Evolutionary conservation across 2,888 invertebrate genomes (phyloP).

Genomic region (Synanthedon andrenaeformis): DNA sequence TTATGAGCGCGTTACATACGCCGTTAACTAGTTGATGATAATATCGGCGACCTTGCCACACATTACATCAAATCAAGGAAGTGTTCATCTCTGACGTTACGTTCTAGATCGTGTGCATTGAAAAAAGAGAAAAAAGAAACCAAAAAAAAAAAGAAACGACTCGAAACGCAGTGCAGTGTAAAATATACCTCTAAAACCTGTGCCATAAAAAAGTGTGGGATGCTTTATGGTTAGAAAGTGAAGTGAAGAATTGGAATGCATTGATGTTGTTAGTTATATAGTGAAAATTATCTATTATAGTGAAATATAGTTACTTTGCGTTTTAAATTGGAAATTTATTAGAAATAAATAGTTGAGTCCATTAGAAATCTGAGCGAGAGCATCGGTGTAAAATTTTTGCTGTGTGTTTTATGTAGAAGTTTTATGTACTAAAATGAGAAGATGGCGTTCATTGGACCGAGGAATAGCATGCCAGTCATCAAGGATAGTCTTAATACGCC

Average conservation of each 20-base stretch:
- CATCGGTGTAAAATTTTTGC: too few species aligned
- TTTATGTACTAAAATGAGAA: constrained; percentile 46
- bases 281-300: too few species aligned
- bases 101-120: neutral
- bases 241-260: constrained; percentile 6
- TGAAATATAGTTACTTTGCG: too few species aligned
- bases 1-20: constrained; percentile 4
- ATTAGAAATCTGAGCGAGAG: too few species aligned
- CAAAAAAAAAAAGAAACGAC: neutral
- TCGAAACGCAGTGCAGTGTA: neutral
- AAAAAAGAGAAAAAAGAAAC: neutral
- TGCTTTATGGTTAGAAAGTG: neutral
- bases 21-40: constrained; percentile 4
- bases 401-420: neutral
- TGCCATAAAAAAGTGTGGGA: neutral
- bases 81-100: neutral
- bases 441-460: constrained; percentile 69
- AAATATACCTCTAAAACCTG: neutral
- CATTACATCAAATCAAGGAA: constrained; percentile 3
- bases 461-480: constrained; percentile 75
- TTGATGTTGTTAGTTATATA: neutral
- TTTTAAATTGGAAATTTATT: too few species aligned
- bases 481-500: constrained; percentile 76
- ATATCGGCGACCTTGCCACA: constrained; percentile 7
- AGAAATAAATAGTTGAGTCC: too few species aligned